Evolutionary conservation across 2,797 vertebrate species (phyloP).

Genomic region (Pangasius macronema): DNA sequence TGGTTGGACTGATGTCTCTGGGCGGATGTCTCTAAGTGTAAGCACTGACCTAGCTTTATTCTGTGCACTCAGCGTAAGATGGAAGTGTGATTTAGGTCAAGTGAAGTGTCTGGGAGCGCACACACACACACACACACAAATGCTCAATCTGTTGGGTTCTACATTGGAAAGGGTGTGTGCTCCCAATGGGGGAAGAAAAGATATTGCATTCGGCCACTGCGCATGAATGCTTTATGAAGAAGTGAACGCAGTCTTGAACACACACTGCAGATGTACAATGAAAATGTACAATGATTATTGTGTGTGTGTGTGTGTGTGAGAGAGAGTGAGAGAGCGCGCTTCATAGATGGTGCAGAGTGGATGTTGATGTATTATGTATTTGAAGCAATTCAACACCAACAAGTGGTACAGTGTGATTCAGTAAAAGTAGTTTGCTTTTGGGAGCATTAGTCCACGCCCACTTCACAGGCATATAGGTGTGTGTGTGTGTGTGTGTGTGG

Average conservation of each 20-base stretch:
- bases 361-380: too few species aligned
- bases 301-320: neutral
- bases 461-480: neutral
- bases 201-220: neutral
- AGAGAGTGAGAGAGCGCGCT: neutral
- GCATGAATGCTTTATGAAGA: neutral
- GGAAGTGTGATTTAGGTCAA: slow-evolving; percentile 11
- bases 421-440: neutral
- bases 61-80: neutral
- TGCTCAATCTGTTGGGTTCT: neutral
- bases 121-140: neutral
- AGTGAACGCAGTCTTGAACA: neutral
- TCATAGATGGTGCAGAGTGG: neutral
- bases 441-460: neutral
- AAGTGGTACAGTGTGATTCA: neutral
- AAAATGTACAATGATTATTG: neutral
- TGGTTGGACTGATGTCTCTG: neutral
- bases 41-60: neutral
- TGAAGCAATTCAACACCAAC: neutral
- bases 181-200: neutral
- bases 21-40: neutral
- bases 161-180: neutral
- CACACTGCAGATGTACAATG: neutral
- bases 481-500: neutral
- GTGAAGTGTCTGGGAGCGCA: neutral